Evolutionary conservation across 2,113 vertebrate species (phyloP), one percentile per base, ranked within the genome.

Genomic region (Rhinolophus ferrumequinum): DNA sequence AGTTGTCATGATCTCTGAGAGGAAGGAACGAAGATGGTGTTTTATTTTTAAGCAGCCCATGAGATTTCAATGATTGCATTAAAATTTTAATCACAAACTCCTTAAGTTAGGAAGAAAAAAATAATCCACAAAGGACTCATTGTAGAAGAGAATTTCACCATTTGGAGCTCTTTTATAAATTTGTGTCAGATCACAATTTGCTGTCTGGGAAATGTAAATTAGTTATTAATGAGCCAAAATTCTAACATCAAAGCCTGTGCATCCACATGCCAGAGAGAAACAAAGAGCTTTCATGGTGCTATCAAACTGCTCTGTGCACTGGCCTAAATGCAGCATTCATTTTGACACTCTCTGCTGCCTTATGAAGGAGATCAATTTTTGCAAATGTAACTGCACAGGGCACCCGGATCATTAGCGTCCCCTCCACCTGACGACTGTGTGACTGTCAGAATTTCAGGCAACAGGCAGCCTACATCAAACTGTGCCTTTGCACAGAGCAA

Each of bases 41-140:
- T 97, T 96, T 96, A 97, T 96, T 98, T 97, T 92, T 97, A 97
- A 98, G 97, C 82, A 98, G 95, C 96, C 94, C 98, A 76, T 64
- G 97, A 98, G 97, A 97, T 93, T 97, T 93, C 96, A 97, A 96
- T 90, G 97, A 98, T 97, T 93, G 77, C 98, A 98, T 97, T 98
- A 98, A 98, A 98, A 98, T 98, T 98, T 98, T 98, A 98, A 98
- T 98, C 98, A 98, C 98, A 98, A 98, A 97, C 85, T 98, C 88
- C 95, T 98, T 97, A 79, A 4, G 14, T 96, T 98, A 86, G 95
- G 52, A 88, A 88, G 87, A 52, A 73, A 94, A 97, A 96, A 92
- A 93, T 81, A 88, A 5, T 22, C 93, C 98, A 98, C 98, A 98
- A 98, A 99, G 97, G 94, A 94, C 92, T 98, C 97, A 98, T 96